These are phyloP conservation scores for Lepidostoma basale DNA, from an alignment of 1,140 invertebrate genomes.

Conservation along the genomic window DNA sequence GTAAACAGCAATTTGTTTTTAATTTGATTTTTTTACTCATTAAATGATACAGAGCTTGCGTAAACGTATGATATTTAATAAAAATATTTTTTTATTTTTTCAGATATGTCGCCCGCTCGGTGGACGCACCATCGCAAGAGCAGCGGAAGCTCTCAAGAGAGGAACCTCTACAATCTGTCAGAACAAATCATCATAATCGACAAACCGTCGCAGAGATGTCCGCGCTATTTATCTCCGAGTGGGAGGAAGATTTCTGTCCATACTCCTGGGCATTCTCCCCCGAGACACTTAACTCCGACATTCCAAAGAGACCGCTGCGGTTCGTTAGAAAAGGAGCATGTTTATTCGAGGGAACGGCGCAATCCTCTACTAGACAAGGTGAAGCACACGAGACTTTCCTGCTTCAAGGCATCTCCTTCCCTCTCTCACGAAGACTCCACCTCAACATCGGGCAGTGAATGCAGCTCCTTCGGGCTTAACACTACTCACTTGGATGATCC, in stretches of 20 bases:
- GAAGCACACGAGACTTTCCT: slow-evolving; percentile 72
- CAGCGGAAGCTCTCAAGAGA: slow-evolving; percentile 69
- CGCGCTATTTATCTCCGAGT: slow-evolving; percentile 52
- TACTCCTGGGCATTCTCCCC: slow-evolving; percentile 54
- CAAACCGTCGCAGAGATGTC: slow-evolving; percentile 58
- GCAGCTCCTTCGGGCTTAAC: slow-evolving; percentile 58
- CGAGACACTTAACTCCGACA: slow-evolving; percentile 52
- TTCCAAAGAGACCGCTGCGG: slow-evolving; percentile 49
- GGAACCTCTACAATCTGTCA: slow-evolving; percentile 70
- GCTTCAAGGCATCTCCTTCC: slow-evolving; percentile 64
- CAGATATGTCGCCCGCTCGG: slow-evolving; percentile 72
- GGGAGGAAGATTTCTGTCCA: slow-evolving; percentile 56
- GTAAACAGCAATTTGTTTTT: no score
- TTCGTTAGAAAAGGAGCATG: slow-evolving; percentile 57
- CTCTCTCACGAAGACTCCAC: slow-evolving; percentile 57
- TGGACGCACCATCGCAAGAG: slow-evolving; percentile 69
- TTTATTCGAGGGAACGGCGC: slow-evolving; percentile 65
- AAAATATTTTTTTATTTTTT: slow-evolving; percentile 52
- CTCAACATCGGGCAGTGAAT: slow-evolving; percentile 60
- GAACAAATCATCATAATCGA: slow-evolving; percentile 64
- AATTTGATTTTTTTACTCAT: no score
- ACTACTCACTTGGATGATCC: slow-evolving; percentile 54
- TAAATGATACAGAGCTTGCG: no score
- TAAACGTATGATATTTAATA: no score
- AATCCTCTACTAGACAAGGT: slow-evolving; percentile 74